These are phyloP conservation scores for Xenopus laevis DNA, from an alignment of 2,113 vertebrate species.

Conservation along the genomic window DNA sequence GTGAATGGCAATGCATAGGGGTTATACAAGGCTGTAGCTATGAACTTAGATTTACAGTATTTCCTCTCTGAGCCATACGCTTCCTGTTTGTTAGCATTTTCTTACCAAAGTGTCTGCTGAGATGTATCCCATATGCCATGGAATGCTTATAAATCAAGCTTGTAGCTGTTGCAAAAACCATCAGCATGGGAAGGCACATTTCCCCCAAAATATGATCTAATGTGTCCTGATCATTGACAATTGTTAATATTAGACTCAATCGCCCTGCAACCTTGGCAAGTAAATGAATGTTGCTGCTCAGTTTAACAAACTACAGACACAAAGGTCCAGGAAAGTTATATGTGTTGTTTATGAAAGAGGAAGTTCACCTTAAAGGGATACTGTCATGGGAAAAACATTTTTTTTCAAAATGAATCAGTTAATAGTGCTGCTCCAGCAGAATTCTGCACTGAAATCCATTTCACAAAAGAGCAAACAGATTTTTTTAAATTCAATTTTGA, in stretches of 20 bases:
- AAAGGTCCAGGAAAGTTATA: not conserved
- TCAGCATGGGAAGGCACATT: conserved; percentile 2
- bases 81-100: conserved; percentile 33
- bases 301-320: not conserved
- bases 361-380: too few relatives aligned
- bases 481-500: too few relatives aligned
- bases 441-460: too few relatives aligned
- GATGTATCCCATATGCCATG: conserved; percentile 30
- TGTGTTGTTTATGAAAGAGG: not conserved
- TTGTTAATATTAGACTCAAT: conserved; percentile 9
- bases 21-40: conserved; percentile 21
- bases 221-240: conserved; percentile 3
- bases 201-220: conserved; percentile 28
- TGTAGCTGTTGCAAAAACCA: not conserved
- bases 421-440: too few relatives aligned
- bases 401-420: too few relatives aligned
- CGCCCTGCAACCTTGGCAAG: conserved; percentile 6
- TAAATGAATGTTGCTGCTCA: not conserved
- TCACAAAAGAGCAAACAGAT: too few relatives aligned
- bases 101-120: conserved; percentile 30
- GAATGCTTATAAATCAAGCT: conserved; percentile 26
- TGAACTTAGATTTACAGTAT: too few relatives aligned
- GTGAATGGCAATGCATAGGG: conserved; percentile 26
- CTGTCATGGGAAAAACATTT: too few relatives aligned
- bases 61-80: conserved; percentile 24